These are phyloP conservation scores for Gasteruption jaculator DNA, from an alignment of 2,888 invertebrate genomes.

Conservation along the genomic window DNA sequence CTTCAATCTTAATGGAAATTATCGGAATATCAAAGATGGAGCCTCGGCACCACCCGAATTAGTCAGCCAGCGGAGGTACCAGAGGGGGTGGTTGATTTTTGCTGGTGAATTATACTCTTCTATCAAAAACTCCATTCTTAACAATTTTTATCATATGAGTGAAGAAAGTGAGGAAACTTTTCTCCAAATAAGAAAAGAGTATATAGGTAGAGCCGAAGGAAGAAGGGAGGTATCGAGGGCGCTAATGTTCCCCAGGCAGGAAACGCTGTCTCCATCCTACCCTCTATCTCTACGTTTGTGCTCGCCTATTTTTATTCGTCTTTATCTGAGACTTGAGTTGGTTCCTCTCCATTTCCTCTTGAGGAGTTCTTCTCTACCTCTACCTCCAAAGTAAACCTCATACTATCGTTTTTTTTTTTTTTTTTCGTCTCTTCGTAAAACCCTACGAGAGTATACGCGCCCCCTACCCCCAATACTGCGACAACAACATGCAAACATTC, in stretches of 20 bases:
- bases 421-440: conserved; percentile 19
- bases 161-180: too few species aligned
- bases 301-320: conserved; percentile 52
- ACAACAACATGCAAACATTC: conserved; percentile 53
- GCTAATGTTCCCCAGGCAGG: conserved; percentile 52
- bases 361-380: conserved; percentile 36
- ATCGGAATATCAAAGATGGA: too few species aligned
- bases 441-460: conserved; percentile 17
- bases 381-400: conserved; percentile 14
- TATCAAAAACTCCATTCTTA: too few species aligned
- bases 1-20: too few species aligned
- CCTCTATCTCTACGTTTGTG: conserved; percentile 44
- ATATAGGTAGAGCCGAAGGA: too few species aligned
- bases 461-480: conserved; percentile 39
- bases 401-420: conserved; percentile 13
- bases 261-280: conserved; percentile 50
- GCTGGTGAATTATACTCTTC: too few species aligned
- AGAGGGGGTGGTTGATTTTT: too few species aligned
- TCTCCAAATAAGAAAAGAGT: too few species aligned
- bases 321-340: conserved; percentile 51
- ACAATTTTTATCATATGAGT: too few species aligned
- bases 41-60: too few species aligned
- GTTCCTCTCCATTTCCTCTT: conserved; percentile 53
- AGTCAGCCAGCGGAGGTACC: too few species aligned
- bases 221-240: conserved; percentile 44